A percentile compares a stretch with the other conserved stretches of the same genome.
These are phyloP conservation scores for Phalera bucephala DNA, from an alignment of 2,888 invertebrate genomes.

Conservation along the genomic window DNA sequence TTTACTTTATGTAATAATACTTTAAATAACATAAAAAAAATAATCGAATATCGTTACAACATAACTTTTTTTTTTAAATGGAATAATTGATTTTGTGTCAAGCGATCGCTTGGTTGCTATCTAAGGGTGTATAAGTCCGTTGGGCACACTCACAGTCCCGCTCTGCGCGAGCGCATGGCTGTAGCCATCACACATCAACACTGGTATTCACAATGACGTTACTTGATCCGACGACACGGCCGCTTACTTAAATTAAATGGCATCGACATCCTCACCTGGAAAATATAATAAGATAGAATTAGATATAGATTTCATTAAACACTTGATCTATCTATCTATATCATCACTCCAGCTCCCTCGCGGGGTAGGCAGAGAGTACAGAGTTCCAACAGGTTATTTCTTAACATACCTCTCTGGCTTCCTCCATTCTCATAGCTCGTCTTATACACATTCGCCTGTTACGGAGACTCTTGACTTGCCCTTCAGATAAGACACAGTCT, in stretches of 20 bases:
- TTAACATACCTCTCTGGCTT: too few species aligned
- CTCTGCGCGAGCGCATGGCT: constrained; percentile 32
- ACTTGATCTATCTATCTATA: too few species aligned
- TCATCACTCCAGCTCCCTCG: too few species aligned
- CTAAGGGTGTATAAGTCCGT: constrained; percentile 46
- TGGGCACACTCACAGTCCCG: constrained; percentile 38
- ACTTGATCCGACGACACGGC: constrained; percentile 64
- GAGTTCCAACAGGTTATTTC: too few species aligned
- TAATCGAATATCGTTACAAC: constrained; percentile 77
- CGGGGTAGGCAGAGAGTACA: too few species aligned
- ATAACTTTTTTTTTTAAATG: constrained; percentile 68
- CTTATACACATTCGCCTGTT: too few species aligned
- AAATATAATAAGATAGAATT: constrained; percentile 25
- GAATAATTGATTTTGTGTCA: constrained; percentile 74
- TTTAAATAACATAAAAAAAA: constrained; percentile 79
- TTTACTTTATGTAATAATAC: constrained; percentile 75
- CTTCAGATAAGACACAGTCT: too few species aligned
- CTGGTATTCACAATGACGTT: constrained; percentile 60
- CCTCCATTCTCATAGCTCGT: too few species aligned
- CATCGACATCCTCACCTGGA: constrained; percentile 77
- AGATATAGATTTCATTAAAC: too few species aligned
- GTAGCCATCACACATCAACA: constrained; percentile 45
- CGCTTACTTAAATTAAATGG: constrained; percentile 80
- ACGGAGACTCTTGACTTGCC: too few species aligned
- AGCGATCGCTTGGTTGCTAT: constrained; percentile 50